phyloP scores from a whole-genome alignment of 2,113 vertebrate species.

The Dipodomys merriami region DNA sequence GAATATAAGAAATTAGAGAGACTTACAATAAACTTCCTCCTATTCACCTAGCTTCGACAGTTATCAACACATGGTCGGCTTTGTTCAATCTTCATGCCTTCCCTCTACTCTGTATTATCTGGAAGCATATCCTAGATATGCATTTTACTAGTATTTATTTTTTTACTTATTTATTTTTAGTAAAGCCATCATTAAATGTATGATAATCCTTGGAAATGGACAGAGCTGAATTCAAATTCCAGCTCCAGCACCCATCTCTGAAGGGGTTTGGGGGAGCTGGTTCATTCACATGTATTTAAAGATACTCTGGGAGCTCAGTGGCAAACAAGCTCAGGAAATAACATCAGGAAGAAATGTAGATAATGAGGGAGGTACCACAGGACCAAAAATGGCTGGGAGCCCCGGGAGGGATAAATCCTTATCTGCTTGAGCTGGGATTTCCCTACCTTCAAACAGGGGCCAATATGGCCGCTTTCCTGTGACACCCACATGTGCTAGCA shows the following conservation, averaged over 20 bases:
- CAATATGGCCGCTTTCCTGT: no score
- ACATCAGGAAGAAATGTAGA: not conserved
- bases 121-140: not conserved
- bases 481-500: no score
- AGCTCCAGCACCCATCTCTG: not conserved
- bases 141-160: not conserved
- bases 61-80: not conserved
- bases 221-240: constrained; percentile 27
- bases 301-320: not conserved
- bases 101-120: not conserved
- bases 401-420: no score
- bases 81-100: not conserved
- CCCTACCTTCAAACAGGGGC: no score
- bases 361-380: not conserved
- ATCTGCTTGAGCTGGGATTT: no score
- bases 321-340: not conserved
- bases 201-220: not conserved
- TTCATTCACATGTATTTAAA: not conserved
- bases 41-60: not conserved
- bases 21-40: not conserved
- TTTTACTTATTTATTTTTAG: not conserved
- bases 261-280: not conserved
- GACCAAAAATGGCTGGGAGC: no score
- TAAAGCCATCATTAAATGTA: not conserved
- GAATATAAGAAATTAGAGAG: not conserved